Evolutionary conservation across 2,888 invertebrate genomes (phyloP).

Genomic region (Agonum fuliginosum): DNA sequence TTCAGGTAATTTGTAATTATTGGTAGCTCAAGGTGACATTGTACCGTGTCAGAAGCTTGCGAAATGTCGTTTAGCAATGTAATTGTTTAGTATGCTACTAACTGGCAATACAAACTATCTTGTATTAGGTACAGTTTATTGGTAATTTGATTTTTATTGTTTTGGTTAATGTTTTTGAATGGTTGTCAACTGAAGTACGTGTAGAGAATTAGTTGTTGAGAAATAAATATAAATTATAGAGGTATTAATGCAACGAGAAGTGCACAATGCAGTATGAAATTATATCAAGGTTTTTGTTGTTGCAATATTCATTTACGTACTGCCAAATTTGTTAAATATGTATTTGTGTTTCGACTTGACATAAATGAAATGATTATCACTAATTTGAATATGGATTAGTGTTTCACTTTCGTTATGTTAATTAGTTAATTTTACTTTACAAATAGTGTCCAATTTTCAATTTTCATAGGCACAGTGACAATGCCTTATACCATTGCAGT

Average conservation of each 20-base stretch:
- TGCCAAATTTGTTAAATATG: conserved; percentile 1
- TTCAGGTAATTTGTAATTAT: conserved; percentile 23
- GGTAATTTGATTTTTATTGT: conserved; percentile 7
- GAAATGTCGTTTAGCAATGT: conserved; percentile 17
- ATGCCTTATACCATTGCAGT: no score
- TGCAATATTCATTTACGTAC: neutral
- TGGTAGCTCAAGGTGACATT: conserved; percentile 36
- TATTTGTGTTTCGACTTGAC: neutral
- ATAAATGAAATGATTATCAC: neutral
- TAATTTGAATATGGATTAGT: neutral
- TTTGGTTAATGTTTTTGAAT: conserved; percentile 8
- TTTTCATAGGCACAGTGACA: no score
- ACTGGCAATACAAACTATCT: conserved; percentile 5
- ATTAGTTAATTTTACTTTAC: no score
- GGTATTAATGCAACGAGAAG: no score
- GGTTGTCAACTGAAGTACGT: conserved; percentile 3
- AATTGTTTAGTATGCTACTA: conserved; percentile 21
- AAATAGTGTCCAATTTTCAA: no score
- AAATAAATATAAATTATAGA: neutral
- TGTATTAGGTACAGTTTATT: conserved; percentile 1
- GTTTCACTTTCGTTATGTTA: neutral
- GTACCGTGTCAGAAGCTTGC: neutral
- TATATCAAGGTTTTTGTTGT: conserved; percentile 4
- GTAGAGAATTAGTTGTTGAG: neutral
- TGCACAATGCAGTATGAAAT: conserved; percentile 3